phyloP scores from a whole-genome alignment of 92 coral and sea anemone genomes.

The Actinernus sp. region DNA sequence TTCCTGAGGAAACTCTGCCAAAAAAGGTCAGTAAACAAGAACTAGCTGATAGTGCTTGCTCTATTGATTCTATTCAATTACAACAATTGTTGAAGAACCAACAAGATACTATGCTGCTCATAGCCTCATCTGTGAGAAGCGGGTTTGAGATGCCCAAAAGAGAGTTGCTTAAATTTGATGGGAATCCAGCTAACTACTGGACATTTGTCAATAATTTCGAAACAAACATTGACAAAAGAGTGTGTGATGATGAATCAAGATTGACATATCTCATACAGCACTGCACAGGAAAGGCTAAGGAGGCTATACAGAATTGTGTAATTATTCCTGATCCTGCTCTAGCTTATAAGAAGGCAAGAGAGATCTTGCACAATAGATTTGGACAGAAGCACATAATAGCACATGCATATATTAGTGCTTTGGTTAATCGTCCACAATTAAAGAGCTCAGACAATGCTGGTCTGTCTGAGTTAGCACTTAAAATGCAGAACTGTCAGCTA shows the following conservation, averaged over 20 bases:
- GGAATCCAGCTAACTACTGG: slow-evolving; percentile 39
- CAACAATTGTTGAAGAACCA: background rate
- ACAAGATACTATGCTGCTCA: slow-evolving; percentile 8
- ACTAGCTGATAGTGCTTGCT: background rate
- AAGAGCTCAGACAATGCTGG: slow-evolving; percentile 22
- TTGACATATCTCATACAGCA: slow-evolving; percentile 47
- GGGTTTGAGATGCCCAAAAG: slow-evolving; percentile 13
- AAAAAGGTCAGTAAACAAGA: too few species aligned
- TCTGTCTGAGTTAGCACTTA: slow-evolving; percentile 22
- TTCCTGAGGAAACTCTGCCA: too few species aligned
- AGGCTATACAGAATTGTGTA: slow-evolving; percentile 35
- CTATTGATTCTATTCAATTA: background rate
- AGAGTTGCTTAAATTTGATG: slow-evolving; percentile 8
- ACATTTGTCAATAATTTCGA: slow-evolving; percentile 39
- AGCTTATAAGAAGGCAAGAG: slow-evolving; percentile 42
- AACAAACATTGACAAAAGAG: slow-evolving; percentile 36
- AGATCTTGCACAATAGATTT: slow-evolving; percentile 38
- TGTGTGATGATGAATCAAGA: slow-evolving; percentile 15
- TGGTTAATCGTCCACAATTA: slow-evolving; percentile 19
- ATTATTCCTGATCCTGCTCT: slow-evolving; percentile 15
- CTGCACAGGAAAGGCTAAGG: slow-evolving; percentile 34
- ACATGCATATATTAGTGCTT: slow-evolving; percentile 16
- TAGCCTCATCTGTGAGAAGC: background rate
- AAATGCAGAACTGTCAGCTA: slow-evolving; percentile 43
- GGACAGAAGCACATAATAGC: slow-evolving; percentile 36